phyloP scores from a whole-genome alignment of 2,797 vertebrate species.

The Acanthis flammea region DNA sequence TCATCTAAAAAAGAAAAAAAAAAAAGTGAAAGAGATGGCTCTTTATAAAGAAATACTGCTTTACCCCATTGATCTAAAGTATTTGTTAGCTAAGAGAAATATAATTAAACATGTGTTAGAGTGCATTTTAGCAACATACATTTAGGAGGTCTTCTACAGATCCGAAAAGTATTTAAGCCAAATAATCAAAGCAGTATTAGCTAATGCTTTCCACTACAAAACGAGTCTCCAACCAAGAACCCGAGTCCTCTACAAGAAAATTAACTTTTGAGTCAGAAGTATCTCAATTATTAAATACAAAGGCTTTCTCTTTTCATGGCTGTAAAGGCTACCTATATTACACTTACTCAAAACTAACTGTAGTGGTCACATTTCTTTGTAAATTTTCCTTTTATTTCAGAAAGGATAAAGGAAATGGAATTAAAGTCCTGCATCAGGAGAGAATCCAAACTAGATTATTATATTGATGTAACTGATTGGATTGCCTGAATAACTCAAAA shows the following conservation, averaged over 20 bases:
- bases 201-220: background rate
- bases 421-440: background rate
- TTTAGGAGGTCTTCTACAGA: background rate
- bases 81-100: conserved; percentile 44
- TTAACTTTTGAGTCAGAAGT: background rate
- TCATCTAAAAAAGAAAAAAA: conserved; percentile 65
- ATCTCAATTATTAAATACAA: background rate
- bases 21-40: background rate
- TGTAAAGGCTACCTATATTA: background rate
- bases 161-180: background rate
- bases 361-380: background rate
- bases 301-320: background rate
- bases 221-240: background rate
- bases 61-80: background rate
- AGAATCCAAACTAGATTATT: background rate
- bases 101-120: background rate
- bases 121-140: background rate
- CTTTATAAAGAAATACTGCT: background rate
- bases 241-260: background rate
- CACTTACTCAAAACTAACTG: background rate
- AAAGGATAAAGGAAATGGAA: background rate
- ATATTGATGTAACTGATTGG: background rate
- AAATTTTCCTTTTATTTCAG: background rate
- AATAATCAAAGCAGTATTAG: background rate
- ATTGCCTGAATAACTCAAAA: background rate